Percentiles rank a stretch among this genome's conserved stretches.
Conservation (phyloP, 2,888 invertebrate genomes). For the Seladonia tumulorum region DNA sequence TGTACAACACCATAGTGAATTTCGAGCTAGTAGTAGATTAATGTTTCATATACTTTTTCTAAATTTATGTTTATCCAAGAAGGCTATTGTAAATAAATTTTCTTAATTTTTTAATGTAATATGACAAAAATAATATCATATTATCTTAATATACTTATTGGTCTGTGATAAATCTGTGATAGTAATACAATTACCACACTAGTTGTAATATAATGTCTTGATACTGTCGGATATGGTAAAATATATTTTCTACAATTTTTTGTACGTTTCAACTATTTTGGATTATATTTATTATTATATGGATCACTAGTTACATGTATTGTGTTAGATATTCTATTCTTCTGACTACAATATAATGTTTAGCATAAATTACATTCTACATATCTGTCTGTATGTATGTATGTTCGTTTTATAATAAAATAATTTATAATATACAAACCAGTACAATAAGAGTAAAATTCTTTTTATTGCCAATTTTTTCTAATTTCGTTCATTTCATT, state of each 20-base stretch:
- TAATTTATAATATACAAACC: neutral
- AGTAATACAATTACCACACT: neutral
- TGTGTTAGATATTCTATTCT: neutral
- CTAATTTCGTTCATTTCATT: neutral
- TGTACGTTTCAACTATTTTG: neutral
- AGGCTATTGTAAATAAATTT: neutral
- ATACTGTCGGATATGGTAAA: neutral
- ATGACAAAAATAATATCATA: neutral
- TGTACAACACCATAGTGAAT: neutral
- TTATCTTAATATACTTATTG: neutral
- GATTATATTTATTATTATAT: neutral
- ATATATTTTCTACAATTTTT: neutral
- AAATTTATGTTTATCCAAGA: neutral
- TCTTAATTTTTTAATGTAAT: neutral
- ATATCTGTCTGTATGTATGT: too few relatives aligned
- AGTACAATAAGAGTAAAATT: neutral
- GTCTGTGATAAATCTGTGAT: conserved; percentile 9
- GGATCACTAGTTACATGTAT: neutral
- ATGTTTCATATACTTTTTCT: neutral
- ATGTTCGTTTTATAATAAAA: neutral
- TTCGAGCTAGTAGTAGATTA: neutral
- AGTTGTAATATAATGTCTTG: neutral
- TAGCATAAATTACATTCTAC: neutral
- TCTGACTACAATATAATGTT: neutral
- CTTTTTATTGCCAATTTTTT: neutral